Base-by-base conservation (phyloP, 2,113 vertebrate species). In the Colossoma macropomum region DNA sequence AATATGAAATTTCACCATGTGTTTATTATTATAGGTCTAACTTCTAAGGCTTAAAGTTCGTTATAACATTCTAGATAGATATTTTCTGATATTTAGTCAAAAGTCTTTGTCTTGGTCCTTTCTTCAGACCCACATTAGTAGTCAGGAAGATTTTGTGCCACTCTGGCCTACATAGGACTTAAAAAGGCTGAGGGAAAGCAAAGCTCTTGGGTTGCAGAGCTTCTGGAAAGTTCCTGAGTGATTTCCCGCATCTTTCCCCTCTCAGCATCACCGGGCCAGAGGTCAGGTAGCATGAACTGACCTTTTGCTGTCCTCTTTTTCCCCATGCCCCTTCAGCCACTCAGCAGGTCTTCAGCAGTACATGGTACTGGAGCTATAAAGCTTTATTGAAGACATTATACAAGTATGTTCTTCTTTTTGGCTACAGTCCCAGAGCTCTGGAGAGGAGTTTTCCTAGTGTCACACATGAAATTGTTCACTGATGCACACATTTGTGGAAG, bases 201-300 rank as follows among this genome's bases (percentile, higher is more conserved):
- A 70, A 56, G 32, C 16, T n/a, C 19, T 45, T 50, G 78, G 21
- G 30, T 69, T 69, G 23, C 21, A 23, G 21, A 25, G 21, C 38
- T 73, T 81, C 38, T 63, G 79, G 68, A 50, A 73, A 62, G 12
- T 32, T 60, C 8, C 38, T 50, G 6, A 73, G 8, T 45, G 52
- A 32, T 63, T 48, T 72, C 68, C 56, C 45, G 17, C 69, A 41
- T 80, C 68, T 30, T 27, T n/a, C 17, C 79, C 69, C 25, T 71
- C 68, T 45, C 17, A 73, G 19, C 59, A 25, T 62, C 59, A 1
- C 23, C 59, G 27, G 56, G 38, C 13, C 69, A 80, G 23, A 50
- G 69, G 68, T 62, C 34, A 72, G 27, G 68, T 21, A 48, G 38
- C 15, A 6, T 41, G 17, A 80, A 28, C 38, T 72, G 54, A 80